These are phyloP conservation scores for Rhyacichthys aspro DNA, from an alignment of 2,797 vertebrate genomes.

Conservation along the genomic window DNA sequence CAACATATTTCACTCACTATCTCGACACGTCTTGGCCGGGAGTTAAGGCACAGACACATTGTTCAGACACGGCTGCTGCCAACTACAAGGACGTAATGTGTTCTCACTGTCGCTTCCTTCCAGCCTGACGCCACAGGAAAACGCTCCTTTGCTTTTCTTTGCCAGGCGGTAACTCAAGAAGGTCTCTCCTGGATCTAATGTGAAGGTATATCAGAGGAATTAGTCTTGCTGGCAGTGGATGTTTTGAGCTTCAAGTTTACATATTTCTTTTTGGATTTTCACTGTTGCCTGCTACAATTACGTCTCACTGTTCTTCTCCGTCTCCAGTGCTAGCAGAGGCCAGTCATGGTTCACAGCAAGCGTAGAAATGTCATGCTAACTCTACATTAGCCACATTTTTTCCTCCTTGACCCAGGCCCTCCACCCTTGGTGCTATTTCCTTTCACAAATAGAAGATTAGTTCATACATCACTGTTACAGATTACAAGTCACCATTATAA, in stretches of 20 bases:
- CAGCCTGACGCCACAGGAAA: constrained; percentile 54
- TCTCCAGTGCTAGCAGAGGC: constrained; percentile 51
- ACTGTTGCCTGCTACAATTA: constrained; percentile 23
- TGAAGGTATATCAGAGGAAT: constrained; percentile 48
- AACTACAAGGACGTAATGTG: constrained; percentile 55
- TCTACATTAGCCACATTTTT: constrained; percentile 59
- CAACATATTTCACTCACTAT: constrained; percentile 72
- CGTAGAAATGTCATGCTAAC: constrained; percentile 53
- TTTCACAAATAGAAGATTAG: constrained; percentile 66
- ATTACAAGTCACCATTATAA: constrained; percentile 46
- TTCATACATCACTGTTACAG: constrained; percentile 61
- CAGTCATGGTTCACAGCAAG: constrained; percentile 53
- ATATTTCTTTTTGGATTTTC: constrained; percentile 36
- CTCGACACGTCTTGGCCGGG: constrained; percentile 52
- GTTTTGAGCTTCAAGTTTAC: constrained; percentile 28
- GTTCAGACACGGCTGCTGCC: constrained; percentile 69
- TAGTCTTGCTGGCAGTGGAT: constrained; percentile 19
- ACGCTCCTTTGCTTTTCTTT: constrained; percentile 49
- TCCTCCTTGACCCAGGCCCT: constrained; percentile 49
- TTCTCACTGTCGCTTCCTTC: constrained; percentile 68
- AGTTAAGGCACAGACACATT: constrained; percentile 42
- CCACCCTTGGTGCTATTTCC: constrained; percentile 62
- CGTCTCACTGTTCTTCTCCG: constrained; percentile 29
- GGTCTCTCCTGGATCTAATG: constrained; percentile 53
- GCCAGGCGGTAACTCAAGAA: constrained; percentile 61